phyloP scores from a whole-genome alignment of 2,888 invertebrate genomes.

The Drosophila neonasuta region DNA sequence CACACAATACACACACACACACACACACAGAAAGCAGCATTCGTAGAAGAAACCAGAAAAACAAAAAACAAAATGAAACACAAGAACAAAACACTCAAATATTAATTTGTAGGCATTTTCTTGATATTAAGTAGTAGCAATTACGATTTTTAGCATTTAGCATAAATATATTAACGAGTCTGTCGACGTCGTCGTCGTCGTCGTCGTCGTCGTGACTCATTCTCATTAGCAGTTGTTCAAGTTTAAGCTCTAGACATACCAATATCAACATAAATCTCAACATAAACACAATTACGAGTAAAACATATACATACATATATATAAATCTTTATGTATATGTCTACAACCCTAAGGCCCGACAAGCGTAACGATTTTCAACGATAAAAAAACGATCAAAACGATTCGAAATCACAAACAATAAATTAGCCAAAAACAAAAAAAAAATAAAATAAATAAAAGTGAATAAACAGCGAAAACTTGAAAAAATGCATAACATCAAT shows the following conservation, averaged over 20 bases:
- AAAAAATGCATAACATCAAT: slow-evolving; percentile 32
- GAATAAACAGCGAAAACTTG: background rate
- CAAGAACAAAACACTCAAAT: slow-evolving; percentile 52
- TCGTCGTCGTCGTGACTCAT: slow-evolving; percentile 71
- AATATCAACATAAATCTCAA: slow-evolving; percentile 40
- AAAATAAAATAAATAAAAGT: background rate
- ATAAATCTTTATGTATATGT: slow-evolving; percentile 31
- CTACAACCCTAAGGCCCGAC: slow-evolving; percentile 55
- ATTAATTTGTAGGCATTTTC: slow-evolving; percentile 68
- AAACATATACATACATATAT: slow-evolving; percentile 29
- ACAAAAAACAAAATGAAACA: background rate
- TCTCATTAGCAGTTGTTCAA: slow-evolving; percentile 76
- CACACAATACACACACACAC: slow-evolving; percentile 14
- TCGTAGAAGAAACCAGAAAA: slow-evolving; percentile 38
- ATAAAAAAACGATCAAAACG: slow-evolving; percentile 31
- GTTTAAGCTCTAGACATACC: slow-evolving; percentile 76
- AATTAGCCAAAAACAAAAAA: slow-evolving; percentile 7
- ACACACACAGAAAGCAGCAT: slow-evolving; percentile 39
- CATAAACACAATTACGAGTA: slow-evolving; percentile 20
- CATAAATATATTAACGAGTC: slow-evolving; percentile 75
- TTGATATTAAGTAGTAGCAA: slow-evolving; percentile 74
- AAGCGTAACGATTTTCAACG: slow-evolving; percentile 54
- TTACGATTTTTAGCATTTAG: slow-evolving; percentile 77
- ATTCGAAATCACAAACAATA: slow-evolving; percentile 48
- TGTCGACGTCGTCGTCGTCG: slow-evolving; percentile 51